A percentile compares a stretch with the other conserved stretches of the same genome.
Evolutionary conservation across 2,888 invertebrate genomes (phyloP).

Genomic region (Unio delphinus): DNA sequence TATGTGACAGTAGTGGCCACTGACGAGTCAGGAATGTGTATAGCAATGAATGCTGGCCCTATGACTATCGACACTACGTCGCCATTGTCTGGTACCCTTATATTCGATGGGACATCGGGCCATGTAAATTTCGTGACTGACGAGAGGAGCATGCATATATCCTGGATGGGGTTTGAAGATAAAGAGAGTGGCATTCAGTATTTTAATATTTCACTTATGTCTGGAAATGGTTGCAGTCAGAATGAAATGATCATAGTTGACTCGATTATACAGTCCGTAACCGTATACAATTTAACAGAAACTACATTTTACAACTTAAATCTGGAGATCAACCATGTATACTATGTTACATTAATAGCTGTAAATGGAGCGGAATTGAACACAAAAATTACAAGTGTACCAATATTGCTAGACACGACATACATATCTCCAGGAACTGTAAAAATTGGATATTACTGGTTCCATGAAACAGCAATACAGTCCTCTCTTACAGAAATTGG

Average conservation of each 20-base stretch:
- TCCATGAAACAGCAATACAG: slow-evolving; percentile 21
- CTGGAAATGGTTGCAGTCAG: neutral
- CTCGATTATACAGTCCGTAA: neutral
- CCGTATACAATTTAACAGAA: slow-evolving; percentile 11
- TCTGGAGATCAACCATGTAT: slow-evolving; percentile 18
- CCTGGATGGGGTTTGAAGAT: slow-evolving; percentile 22
- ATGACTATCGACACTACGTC: slow-evolving; percentile 41
- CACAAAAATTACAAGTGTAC: slow-evolving; percentile 8
- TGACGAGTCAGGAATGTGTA: slow-evolving; percentile 40
- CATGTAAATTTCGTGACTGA: slow-evolving; percentile 7
- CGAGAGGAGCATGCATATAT: slow-evolving; percentile 6
- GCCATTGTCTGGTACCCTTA: slow-evolving; percentile 20
- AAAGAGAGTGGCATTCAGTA: slow-evolving; percentile 17
- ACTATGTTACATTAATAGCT: slow-evolving; percentile 28
- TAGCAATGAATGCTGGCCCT: slow-evolving; percentile 17
- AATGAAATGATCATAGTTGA: neutral
- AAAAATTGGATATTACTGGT: slow-evolving; percentile 33
- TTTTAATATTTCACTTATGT: slow-evolving; percentile 8
- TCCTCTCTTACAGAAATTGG: slow-evolving; percentile 17
- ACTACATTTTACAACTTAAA: slow-evolving; percentile 35
- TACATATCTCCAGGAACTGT: slow-evolving; percentile 32
- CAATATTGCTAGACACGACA: slow-evolving; percentile 30
- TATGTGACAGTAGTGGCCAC: slow-evolving; percentile 37
- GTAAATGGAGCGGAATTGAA: slow-evolving; percentile 31
- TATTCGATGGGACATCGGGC: neutral